Base-by-base conservation (phyloP, 2,113 vertebrate genomes). In the Nothocercus julius region DNA sequence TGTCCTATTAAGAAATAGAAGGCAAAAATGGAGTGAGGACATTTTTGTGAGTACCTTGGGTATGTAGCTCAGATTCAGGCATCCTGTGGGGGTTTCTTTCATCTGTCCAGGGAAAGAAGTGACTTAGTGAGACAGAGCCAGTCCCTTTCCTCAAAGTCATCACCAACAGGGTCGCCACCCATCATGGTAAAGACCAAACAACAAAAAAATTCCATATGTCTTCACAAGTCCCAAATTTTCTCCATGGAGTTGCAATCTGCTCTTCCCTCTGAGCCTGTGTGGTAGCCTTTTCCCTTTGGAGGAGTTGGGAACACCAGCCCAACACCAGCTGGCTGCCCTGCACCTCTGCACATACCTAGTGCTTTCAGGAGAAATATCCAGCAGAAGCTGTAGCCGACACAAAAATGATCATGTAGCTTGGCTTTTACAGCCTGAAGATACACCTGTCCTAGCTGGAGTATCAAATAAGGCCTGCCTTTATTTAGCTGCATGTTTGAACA, bases 381-480 rank as follows among this genome's bases (percentile, higher is more conserved):
- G 16, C 10, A 8, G 47, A 62, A 19, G 28, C 47, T 85, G 56
- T 49, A 61, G 19, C 20, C 47, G 87, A 30, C 38, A 84, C 30
- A 58, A 87, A 89, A 13, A 15, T 0, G 2, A 63, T 79, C 5
- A 14, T 51, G 83, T 84, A 0, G 0, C 81, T 84, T 73, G 38
- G 36, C 47, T 81, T 95, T 82, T 54, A 34, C 14, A 77, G 7
- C 51, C 75, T n/a, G 25, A 90, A 84, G 73, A 78, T n/a, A 58
- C 49, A 95, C 59, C 58, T 89, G 81, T 56, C 40, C 72, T 47
- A 72, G 25, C 7, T 53, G 81, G 83, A 92, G 76, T 89, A 92
- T 92, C 83, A 81, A 85, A 75, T 53, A 68, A 81, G 40, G 7
- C 6, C 44, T 53, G 36, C 28, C 64, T 83, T 92, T 89, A 38